Percentiles rank a stretch among this genome's conserved stretches.
Conservation (phyloP, 30 jellyfish, hydroid and myxozoan genomes). For the Aurelia coerulea region DNA sequence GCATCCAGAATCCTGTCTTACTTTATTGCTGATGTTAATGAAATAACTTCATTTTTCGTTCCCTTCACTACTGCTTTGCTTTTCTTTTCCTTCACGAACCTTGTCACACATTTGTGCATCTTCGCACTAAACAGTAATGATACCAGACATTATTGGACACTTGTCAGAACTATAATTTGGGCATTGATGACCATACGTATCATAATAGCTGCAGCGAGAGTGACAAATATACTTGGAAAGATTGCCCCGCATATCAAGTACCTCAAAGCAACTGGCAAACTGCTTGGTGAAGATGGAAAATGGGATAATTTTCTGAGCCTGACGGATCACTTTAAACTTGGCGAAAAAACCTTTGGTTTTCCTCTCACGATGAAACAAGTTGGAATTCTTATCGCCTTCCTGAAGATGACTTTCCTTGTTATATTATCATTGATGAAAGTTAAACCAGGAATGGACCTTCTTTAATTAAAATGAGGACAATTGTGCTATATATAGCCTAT, state of each 20-base stretch:
- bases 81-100: conserved; percentile 75
- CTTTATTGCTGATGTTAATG: conserved; percentile 68
- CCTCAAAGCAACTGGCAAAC: conserved; percentile 70
- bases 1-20: conserved; percentile 71
- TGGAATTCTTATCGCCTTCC: conserved; percentile 71
- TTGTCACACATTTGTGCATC: conserved; percentile 67
- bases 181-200: conserved; percentile 70
- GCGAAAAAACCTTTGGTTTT: conserved; percentile 76
- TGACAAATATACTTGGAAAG: conserved; percentile 67
- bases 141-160: conserved; percentile 65
- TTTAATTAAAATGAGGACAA: too few species aligned
- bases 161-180: conserved; percentile 72
- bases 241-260: conserved; percentile 75
- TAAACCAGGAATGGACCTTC: background rate
- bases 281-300: conserved; percentile 51
- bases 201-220: conserved; percentile 70
- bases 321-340: conserved; percentile 58
- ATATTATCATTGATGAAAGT: conserved; percentile 69
- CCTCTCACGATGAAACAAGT: conserved; percentile 78
- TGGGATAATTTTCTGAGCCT: conserved; percentile 73
- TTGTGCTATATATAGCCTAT: too few species aligned
- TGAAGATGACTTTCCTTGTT: conserved; percentile 78
- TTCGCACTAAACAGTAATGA: conserved; percentile 36
- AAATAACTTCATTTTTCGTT: conserved; percentile 50
- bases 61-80: conserved; percentile 77